Percentiles rank a stretch among this genome's conserved stretches.
Conservation (phyloP, 2,113 vertebrate species). For the Corapipo altera region DNA sequence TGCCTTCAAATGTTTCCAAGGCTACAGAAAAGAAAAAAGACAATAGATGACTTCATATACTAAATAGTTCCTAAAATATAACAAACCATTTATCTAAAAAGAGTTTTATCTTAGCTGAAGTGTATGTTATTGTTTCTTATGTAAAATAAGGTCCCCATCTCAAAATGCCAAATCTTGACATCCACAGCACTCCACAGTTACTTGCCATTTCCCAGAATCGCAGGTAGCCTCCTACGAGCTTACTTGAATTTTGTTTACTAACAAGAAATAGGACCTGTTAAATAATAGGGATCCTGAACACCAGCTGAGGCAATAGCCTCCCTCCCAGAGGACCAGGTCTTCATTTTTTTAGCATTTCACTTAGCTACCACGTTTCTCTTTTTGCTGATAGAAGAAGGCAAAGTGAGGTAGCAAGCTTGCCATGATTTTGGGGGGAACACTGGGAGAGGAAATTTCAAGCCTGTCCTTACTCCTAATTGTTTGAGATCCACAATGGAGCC, state of each 20-base stretch:
- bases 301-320: not conserved
- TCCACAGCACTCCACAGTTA: not conserved
- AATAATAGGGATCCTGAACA: not conserved
- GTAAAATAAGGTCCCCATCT: not conserved
- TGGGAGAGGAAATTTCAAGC: not conserved
- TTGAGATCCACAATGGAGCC: not conserved
- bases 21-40: not conserved
- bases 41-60: not conserved
- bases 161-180: not conserved
- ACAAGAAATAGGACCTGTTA: not conserved
- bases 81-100: not conserved
- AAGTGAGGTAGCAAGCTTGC: not conserved
- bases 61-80: not conserved
- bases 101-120: not conserved
- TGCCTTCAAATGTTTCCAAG: not conserved
- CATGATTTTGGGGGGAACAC: not conserved
- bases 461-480: not conserved
- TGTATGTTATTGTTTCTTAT: not conserved
- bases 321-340: not conserved
- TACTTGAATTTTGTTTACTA: not conserved
- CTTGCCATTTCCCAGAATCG: not conserved
- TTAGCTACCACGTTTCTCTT: not conserved
- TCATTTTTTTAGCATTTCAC: not conserved
- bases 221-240: not conserved
- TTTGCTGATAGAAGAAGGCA: not conserved